Base-by-base conservation (phyloP, 2,113 vertebrate genomes). In the Macroglossus sobrinus region DNA sequence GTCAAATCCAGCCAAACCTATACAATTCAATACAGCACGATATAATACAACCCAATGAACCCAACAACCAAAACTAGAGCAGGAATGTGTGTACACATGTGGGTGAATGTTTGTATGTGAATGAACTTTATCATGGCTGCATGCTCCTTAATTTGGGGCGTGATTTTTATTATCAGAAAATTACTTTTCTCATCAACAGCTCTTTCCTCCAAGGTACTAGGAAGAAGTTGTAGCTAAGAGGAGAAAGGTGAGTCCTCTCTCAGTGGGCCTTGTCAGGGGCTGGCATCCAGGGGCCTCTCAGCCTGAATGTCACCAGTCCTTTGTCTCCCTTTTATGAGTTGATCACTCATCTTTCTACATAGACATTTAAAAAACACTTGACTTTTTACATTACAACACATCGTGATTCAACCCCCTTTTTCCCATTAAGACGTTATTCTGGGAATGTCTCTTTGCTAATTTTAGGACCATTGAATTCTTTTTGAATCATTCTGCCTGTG, bases 401-500 rank as follows among this genome's bases (percentile, higher is more conserved):
- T 95, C 95, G 22, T 63, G 59, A 63, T 91, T 95, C 97, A 97
- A 89, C 28, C 53, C 79, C 45, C 55, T 79, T 85, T 95, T 88
- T 3, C 86, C 1, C 7, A 1, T 18, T 35, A 79, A 92, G 86
- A 94, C 45, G 9, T 95, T 93, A 95, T 97, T 97, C 96, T 97
- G 92, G 97, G 97, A 97, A 85, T 61, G 2, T 72, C 75, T 90
- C n/a, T 97, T 26, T 97, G 96, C 93, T 97, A 85, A 94, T 75
- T 93, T 97, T 92, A 97, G 64, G 50, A 71, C 71, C 66, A 97
- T 94, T 92, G 93, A 94, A 43, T 94, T 87, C 76, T 97, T 97
- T 94, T 95, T 94, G 53, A 97, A 97, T 92, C 93, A 95, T 96
- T 97, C 92, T 82, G 94, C 69, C 96, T 96, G 93, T 47, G 9